Conservation (phyloP, 1,140 invertebrate genomes). For the Megalonaias nervosa region DNA sequence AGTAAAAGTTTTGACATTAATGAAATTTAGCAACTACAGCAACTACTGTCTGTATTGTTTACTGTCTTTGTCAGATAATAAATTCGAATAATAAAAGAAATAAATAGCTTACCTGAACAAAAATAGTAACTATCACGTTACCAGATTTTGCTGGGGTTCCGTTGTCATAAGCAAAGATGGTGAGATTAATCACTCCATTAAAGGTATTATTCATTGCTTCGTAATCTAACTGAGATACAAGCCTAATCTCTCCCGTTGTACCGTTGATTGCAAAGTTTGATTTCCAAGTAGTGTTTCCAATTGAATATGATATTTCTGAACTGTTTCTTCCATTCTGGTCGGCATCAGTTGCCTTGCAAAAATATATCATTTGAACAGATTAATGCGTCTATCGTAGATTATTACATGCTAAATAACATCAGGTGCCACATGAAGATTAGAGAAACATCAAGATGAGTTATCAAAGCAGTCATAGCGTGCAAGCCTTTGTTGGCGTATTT, state of each 20-base stretch:
- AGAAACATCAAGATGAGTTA: too few relatives aligned
- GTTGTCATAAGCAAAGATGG: slow-evolving; percentile 6
- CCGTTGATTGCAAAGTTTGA: slow-evolving; percentile 5
- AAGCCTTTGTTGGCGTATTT: too few relatives aligned
- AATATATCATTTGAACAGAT: not conserved
- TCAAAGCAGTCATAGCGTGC: too few relatives aligned
- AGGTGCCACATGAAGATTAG: too few relatives aligned
- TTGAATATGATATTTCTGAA: slow-evolving; percentile 1
- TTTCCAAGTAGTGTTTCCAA: not conserved
- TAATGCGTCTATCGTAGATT: too few relatives aligned
- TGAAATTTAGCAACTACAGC: too few relatives aligned
- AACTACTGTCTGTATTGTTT: too few relatives aligned
- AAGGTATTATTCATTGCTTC: not conserved
- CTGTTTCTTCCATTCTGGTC: not conserved
- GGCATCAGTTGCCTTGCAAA: slow-evolving; percentile 13
- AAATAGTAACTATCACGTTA: not conserved
- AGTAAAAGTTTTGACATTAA: too few relatives aligned
- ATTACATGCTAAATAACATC: too few relatives aligned
- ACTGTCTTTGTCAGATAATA: not conserved
- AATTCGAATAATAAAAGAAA: not conserved
- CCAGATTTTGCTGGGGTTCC: not conserved
- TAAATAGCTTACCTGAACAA: slow-evolving; percentile 10
- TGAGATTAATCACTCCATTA: slow-evolving; percentile 6
- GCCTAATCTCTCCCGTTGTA: not conserved
- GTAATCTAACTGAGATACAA: slow-evolving; percentile 8